Conservation (phyloP, 2,113 vertebrate genomes). For the Limnothrissa miodon region DNA sequence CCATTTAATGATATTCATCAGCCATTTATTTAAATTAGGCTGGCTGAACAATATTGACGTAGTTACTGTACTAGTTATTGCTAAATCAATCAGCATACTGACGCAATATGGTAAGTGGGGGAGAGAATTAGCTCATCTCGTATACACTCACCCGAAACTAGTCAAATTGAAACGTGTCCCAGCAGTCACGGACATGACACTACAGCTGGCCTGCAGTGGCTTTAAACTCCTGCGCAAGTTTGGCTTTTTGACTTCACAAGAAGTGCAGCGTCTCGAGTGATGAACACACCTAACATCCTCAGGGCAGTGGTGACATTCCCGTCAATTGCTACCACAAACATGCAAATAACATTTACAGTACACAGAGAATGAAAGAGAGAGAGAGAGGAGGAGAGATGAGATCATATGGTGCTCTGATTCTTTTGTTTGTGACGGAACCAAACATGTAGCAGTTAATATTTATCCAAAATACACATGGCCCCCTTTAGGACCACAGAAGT, state of each 20-base stretch:
- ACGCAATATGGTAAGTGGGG: not conserved
- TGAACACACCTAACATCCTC: conserved; percentile 36
- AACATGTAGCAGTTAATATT: not conserved
- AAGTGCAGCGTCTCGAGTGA: not conserved
- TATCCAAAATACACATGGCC: not conserved
- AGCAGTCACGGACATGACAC: not conserved
- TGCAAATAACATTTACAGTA: not conserved
- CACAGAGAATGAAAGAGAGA: too few relatives aligned
- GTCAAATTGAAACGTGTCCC: not conserved
- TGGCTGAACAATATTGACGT: not conserved
- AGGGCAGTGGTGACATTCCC: conserved; percentile 36
- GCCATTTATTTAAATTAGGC: too few relatives aligned
- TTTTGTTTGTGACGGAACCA: conserved; percentile 7
- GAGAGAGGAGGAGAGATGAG: not conserved
- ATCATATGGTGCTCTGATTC: not conserved
- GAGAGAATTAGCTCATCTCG: not conserved
- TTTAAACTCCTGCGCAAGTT: not conserved
- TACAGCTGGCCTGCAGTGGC: not conserved
- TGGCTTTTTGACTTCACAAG: not conserved
- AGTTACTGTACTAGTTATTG: too few relatives aligned
- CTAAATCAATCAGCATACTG: not conserved
- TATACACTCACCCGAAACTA: not conserved
- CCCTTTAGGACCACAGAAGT: not conserved
- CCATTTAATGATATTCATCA: not conserved
- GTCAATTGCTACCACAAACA: not conserved